phyloP scores from a whole-genome alignment of 2,113 vertebrate genomes.

The Poeciliopsis turrubarensis region DNA sequence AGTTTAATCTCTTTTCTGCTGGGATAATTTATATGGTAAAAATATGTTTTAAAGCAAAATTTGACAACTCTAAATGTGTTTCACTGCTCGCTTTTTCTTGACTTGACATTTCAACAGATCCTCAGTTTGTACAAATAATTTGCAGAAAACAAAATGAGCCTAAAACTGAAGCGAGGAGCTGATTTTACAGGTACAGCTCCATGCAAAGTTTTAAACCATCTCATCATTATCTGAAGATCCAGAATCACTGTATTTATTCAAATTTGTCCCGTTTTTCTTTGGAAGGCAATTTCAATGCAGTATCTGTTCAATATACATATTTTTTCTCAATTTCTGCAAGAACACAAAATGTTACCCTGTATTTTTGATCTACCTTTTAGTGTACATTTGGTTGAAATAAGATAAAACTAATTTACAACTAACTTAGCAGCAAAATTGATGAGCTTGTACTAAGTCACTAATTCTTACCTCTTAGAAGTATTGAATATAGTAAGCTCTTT shows the following conservation, averaged over 20 bases:
- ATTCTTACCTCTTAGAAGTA: no score
- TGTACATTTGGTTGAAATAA: no score
- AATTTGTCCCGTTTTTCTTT: not conserved
- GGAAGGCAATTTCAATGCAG: not conserved
- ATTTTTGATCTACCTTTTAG: no score
- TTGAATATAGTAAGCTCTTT: no score
- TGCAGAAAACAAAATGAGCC: not conserved
- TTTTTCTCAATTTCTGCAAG: not conserved
- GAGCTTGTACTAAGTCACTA: no score
- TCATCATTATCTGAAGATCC: not conserved
- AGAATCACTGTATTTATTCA: not conserved
- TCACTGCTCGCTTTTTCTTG: not conserved
- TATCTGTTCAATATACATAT: not conserved
- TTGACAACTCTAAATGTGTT: not conserved
- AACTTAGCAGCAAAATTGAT: no score
- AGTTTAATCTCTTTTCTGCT: not conserved
- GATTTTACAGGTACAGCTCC: not conserved
- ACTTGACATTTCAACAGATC: not conserved
- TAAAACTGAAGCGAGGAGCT: not conserved
- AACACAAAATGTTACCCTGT: no score
- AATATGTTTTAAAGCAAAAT: not conserved
- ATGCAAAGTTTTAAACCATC: not conserved
- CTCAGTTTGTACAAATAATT: not conserved
- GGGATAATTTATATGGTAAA: not conserved
- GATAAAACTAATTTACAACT: no score